A percentile compares a stretch with the other conserved stretches of the same genome.
Evolutionary conservation across 2,797 vertebrate genomes (phyloP).

Genomic region (Saxicola maurus): DNA sequence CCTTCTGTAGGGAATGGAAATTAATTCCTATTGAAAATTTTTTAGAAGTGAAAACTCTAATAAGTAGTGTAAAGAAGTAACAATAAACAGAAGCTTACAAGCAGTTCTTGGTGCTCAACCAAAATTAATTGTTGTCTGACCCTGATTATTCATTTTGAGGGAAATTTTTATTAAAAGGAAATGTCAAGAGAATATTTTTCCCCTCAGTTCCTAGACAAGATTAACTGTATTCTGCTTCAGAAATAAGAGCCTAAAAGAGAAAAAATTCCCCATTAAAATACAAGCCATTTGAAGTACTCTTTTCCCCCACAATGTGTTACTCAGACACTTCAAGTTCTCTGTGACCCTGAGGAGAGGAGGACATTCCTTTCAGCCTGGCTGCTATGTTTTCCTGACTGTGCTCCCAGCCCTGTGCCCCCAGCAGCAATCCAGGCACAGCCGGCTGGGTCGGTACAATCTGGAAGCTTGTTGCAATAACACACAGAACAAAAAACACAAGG

Average conservation of each 20-base stretch:
- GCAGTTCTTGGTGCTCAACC: not conserved
- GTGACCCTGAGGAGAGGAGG: slow-evolving; percentile 8
- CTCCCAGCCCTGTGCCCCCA: not conserved
- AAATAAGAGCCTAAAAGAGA: not conserved
- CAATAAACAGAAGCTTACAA: not conserved
- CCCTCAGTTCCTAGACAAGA: not conserved
- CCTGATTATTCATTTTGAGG: not conserved
- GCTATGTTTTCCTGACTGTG: not conserved
- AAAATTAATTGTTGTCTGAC: not conserved
- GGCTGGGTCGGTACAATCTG: not conserved
- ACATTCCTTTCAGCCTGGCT: not conserved
- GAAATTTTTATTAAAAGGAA: not conserved
- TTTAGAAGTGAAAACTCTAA: not conserved
- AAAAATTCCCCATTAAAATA: not conserved
- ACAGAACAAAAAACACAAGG: slow-evolving; percentile 1
- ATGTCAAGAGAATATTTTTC: not conserved
- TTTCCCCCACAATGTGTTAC: not conserved
- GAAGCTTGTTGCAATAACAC: slow-evolving; percentile 10
- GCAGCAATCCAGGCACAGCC: not conserved
- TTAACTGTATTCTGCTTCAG: not conserved
- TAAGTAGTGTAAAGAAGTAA: not conserved
- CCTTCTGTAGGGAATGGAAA: not conserved
- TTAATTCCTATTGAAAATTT: not conserved
- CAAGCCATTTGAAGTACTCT: not conserved
- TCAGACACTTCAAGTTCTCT: not conserved